phyloP scores from a whole-genome alignment of 53 echinoderm and acorn worm genomes.

The Echinarachnius parma region DNA sequence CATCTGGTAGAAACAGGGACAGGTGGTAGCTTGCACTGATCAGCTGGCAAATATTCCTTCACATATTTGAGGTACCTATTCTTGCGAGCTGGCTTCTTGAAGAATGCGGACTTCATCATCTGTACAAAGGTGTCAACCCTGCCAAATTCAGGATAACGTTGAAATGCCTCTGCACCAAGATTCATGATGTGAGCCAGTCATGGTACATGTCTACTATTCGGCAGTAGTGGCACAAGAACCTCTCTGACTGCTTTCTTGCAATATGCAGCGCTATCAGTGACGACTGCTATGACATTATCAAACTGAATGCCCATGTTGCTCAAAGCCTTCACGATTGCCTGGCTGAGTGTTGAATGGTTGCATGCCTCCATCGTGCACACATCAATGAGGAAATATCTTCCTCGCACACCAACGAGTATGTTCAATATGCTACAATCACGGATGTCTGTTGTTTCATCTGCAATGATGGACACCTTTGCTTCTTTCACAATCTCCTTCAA shows the following conservation, averaged over 20 bases:
- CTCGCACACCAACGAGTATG: slow-evolving; percentile 49
- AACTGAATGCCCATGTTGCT: slow-evolving; percentile 42
- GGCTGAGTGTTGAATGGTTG: slow-evolving; percentile 52
- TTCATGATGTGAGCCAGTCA: slow-evolving; percentile 69
- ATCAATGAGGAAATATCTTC: slow-evolving; percentile 63
- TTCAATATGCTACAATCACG: slow-evolving; percentile 60
- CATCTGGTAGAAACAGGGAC: slow-evolving; percentile 66
- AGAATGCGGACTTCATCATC: slow-evolving; percentile 62
- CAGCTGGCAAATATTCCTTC: slow-evolving; percentile 53
- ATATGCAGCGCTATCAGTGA: slow-evolving; percentile 62
- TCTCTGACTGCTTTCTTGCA: slow-evolving; percentile 62
- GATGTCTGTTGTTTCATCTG: slow-evolving; percentile 66
- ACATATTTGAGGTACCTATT: slow-evolving; percentile 50
- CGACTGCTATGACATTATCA: slow-evolving; percentile 50
- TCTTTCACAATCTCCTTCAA: slow-evolving; percentile 30
- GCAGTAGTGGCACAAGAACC: slow-evolving; percentile 50
- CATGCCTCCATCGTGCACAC: slow-evolving; percentile 53
- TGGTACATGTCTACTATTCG: slow-evolving; percentile 47
- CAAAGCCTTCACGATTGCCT: slow-evolving; percentile 53
- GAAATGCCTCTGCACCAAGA: slow-evolving; percentile 54
- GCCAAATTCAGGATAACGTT: slow-evolving; percentile 56
- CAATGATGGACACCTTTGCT: slow-evolving; percentile 38
- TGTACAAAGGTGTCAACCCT: slow-evolving; percentile 46
- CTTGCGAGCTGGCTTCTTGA: slow-evolving; percentile 65
- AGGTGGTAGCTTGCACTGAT: slow-evolving; percentile 59